Percentiles rank a stretch among this genome's conserved stretches.
These are phyloP conservation scores for Brachymystax lenok DNA, from an alignment of 2,797 vertebrate genomes.

Conservation along the genomic window DNA sequence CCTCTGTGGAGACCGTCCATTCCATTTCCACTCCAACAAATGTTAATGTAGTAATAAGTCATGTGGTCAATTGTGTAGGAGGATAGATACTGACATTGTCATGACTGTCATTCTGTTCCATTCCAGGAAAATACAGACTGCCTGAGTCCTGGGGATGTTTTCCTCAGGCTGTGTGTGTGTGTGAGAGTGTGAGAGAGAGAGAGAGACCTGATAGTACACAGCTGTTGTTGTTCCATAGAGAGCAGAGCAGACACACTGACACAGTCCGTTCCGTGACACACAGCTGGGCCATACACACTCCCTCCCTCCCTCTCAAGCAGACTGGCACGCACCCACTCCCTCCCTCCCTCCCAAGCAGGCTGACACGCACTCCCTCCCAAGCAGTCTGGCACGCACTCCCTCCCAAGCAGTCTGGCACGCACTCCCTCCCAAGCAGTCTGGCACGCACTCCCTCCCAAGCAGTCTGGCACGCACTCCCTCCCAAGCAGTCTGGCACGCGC, in stretches of 20 bases:
- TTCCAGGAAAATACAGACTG: background rate
- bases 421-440: no score
- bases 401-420: no score
- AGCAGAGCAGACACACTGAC: constrained; percentile 6
- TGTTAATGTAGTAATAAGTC: background rate
- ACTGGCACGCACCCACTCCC: no score
- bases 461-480: no score
- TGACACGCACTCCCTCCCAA: no score
- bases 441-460: no score
- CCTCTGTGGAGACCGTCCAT: background rate
- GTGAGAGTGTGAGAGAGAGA: background rate
- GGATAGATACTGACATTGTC: background rate
- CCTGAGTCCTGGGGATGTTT: background rate
- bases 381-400: no score
- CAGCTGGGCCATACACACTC: no score
- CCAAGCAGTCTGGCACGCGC: no score
- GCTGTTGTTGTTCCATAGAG: background rate
- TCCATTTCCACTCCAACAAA: background rate
- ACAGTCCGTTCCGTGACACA: background rate
- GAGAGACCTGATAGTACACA: background rate
- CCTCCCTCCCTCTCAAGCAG: no score
- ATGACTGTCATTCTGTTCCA: background rate
- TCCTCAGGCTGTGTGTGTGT: background rate
- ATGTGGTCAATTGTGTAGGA: background rate
- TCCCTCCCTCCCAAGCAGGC: no score